phyloP scores from a whole-genome alignment of 2,888 invertebrate species.

The Amiota minor region DNA sequence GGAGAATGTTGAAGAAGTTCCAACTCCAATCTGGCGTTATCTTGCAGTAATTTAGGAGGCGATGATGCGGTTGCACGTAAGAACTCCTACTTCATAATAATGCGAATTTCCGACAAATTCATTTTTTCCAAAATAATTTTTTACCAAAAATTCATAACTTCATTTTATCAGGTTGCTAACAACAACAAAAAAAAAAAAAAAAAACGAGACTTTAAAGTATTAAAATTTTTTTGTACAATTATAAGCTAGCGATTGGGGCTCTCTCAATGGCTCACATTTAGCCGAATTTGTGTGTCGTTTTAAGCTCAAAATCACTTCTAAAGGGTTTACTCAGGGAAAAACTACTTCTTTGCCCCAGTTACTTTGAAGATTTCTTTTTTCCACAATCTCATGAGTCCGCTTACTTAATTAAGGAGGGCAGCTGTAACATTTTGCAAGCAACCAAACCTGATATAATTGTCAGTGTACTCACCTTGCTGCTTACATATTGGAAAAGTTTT shows the following conservation, averaged over 20 bases:
- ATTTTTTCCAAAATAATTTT: no score
- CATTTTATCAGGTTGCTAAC: no score
- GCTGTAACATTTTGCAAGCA: slow-evolving; percentile 85
- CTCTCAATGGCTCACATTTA: slow-evolving; percentile 78
- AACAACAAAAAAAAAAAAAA: no score
- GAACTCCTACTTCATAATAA: no score
- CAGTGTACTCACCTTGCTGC: slow-evolving; percentile 78
- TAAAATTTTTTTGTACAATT: slow-evolving; percentile 80
- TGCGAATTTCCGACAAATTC: no score
- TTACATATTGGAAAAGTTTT: slow-evolving; percentile 92
- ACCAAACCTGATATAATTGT: slow-evolving; percentile 93
- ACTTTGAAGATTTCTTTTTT: slow-evolving; percentile 74
- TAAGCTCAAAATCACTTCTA: slow-evolving; percentile 64
- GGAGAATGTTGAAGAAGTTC: no score
- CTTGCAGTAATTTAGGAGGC: no score
- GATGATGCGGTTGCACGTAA: no score
- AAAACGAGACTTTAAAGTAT: no score
- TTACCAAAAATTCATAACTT: no score
- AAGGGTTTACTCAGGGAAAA: slow-evolving; percentile 75
- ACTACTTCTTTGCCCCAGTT: slow-evolving; percentile 76
- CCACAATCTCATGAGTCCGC: slow-evolving; percentile 69
- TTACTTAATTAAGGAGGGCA: slow-evolving; percentile 74
- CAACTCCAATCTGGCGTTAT: no score
- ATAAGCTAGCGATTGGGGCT: slow-evolving; percentile 92
- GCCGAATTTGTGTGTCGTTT: slow-evolving; percentile 78